Conservation (phyloP, 1,140 invertebrate species). For the Drosophila subpulchrella region DNA sequence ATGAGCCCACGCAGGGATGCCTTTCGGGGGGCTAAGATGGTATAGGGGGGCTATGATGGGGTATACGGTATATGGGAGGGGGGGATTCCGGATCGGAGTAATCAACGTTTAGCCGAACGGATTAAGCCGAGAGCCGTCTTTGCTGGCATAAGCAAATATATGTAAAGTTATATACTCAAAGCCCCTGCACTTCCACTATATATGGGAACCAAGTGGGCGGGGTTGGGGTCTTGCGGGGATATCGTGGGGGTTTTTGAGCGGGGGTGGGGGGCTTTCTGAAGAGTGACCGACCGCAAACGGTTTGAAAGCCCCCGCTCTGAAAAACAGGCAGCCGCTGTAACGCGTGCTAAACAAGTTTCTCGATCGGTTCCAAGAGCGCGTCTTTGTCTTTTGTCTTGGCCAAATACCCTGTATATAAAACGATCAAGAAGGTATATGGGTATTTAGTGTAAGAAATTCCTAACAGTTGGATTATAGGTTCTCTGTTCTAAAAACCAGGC, state of each 20-base stretch:
- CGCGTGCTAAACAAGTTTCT: conserved; percentile 82
- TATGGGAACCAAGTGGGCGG: conserved; percentile 16
- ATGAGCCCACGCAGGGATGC: conserved; percentile 76
- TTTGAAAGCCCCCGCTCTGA: conserved; percentile 66
- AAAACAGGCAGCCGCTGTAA: conserved; percentile 81
- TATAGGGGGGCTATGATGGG: not conserved
- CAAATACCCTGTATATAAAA: conserved; percentile 26
- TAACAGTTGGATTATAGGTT: not conserved
- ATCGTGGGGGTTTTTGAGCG: too few relatives aligned
- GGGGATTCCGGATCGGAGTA: conserved; percentile 25
- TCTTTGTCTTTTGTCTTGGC: conserved; percentile 66
- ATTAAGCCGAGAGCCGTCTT: conserved; percentile 53
- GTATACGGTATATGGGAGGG: not conserved
- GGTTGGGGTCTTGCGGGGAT: not conserved
- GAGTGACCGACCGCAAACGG: conserved; percentile 72
- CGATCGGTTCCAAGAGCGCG: conserved; percentile 66
- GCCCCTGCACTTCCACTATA: conserved; percentile 1
- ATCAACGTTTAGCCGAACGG: conserved; percentile 66
- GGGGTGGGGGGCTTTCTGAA: conserved; percentile 3
- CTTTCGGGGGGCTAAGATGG: not conserved
- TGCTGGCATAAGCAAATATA: conserved; percentile 68
- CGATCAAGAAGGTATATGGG: not conserved
- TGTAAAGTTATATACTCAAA: conserved; percentile 13
- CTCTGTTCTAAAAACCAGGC: too few relatives aligned
- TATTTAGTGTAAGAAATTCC: too few relatives aligned